Conservation (phyloP, 64 coral and sea anemone genomes). For the Montipora efflorescens region DNA sequence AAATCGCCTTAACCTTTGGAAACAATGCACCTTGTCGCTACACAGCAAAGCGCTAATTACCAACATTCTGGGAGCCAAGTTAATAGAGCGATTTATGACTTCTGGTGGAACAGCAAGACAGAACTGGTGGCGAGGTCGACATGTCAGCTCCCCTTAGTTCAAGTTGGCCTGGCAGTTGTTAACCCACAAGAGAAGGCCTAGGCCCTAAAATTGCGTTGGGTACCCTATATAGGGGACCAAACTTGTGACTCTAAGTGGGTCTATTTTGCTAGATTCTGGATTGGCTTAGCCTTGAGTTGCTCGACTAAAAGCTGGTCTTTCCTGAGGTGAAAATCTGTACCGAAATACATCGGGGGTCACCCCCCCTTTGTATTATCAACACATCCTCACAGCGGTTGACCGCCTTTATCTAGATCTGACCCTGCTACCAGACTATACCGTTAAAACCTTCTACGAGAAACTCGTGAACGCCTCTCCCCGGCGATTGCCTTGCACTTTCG, state of each 20-base stretch:
- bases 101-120: constrained; percentile 55
- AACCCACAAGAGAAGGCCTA: background rate
- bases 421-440: too few relatives aligned
- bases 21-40: too few relatives aligned
- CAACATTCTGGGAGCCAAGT: constrained; percentile 1
- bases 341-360: too few relatives aligned
- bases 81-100: constrained; percentile 20
- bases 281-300: background rate
- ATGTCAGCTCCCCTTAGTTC: background rate
- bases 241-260: background rate
- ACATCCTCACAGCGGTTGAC: too few relatives aligned
- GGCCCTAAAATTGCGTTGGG: constrained; percentile 10
- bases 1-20: too few relatives aligned
- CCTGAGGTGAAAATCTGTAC: too few relatives aligned
- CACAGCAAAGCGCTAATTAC: too few relatives aligned
- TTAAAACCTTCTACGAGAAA: too few relatives aligned
- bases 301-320: background rate
- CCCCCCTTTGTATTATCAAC: too few relatives aligned
- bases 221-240: background rate
- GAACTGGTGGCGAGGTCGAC: background rate
- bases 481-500: too few relatives aligned
- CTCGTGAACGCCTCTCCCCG: too few relatives aligned
- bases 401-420: too few relatives aligned
- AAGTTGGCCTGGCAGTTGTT: background rate
- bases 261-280: background rate